Base-by-base conservation (phyloP, 1,140 invertebrate genomes). In the Panagrolaimus sp. region DNA sequence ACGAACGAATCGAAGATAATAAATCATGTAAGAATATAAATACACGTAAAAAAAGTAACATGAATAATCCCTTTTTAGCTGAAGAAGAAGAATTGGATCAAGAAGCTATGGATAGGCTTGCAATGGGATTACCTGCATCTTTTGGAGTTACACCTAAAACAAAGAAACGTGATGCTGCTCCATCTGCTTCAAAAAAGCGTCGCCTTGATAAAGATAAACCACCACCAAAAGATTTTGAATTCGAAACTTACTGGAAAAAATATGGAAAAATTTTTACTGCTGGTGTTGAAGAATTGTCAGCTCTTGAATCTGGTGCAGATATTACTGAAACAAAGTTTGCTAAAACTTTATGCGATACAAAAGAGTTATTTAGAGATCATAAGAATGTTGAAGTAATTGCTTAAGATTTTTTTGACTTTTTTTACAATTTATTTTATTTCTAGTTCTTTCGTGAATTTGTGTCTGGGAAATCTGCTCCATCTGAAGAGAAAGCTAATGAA, bases 291-390 rank as follows among this genome's bases (percentile, higher is more conserved):
- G 27, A 75, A 71, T n/a, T 67, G 11, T 9, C n/a, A 14, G 51
- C 25, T 45, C 11, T 72, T 20, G 63, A 57, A 1, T 77, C 47
- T 62, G 46, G 70, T 42, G 57, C 72, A 27, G 66, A 42, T 27
- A 31, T 25, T 25, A 25, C 51, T 5, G 5, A 20, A n/a, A 27
- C 38, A 4, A 38, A 38, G 2, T 38, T 38, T 16, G 16, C 45
- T 25, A 20, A 31, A 1, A 27, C 65, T n/a, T 31, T 25, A n/a
- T 13, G 31, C 25, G n/a, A 43, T 1, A 11, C 5, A 53, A 53
- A 53, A 14, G 63, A 45, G 1, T 64, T 44, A 31, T 43, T 38
- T 9, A 20, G 62, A 11, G 27, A 57, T 25, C 51, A 57, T 27
- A 57, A 57, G 4, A 57, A 11, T 57, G 51, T 27, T 27, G 51